These are phyloP conservation scores for Falco rusticolus DNA, from an alignment of 2,797 vertebrate species.

Conservation along the genomic window DNA sequence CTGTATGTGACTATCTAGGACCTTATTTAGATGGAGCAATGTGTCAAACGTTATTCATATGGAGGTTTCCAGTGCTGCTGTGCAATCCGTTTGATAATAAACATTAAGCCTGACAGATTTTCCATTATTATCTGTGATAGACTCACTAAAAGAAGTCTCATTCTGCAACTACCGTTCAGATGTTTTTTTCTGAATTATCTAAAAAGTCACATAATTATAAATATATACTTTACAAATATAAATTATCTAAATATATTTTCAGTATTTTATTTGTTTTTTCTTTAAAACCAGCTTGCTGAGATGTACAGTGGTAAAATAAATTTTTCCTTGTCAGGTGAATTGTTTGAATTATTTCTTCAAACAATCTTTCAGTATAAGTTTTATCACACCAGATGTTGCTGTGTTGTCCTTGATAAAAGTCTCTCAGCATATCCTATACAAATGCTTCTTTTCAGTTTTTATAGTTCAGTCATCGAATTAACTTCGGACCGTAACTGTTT, in stretches of 20 bases:
- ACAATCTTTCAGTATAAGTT: not conserved
- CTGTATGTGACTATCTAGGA: not conserved
- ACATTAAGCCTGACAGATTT: not conserved
- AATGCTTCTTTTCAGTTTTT: not conserved
- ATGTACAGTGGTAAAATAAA: not conserved
- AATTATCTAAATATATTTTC: not conserved
- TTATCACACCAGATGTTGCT: conserved; percentile 7
- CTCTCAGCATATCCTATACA: not conserved
- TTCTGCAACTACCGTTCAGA: not conserved
- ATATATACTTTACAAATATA: not conserved
- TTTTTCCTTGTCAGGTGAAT: not conserved
- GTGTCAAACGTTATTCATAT: not conserved
- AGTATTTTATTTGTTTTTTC: not conserved
- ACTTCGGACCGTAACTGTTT: not conserved
- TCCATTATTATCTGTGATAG: not conserved
- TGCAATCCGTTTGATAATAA: not conserved
- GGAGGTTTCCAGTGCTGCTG: not conserved
- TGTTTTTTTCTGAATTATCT: not conserved
- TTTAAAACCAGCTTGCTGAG: not conserved
- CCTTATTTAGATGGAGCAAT: not conserved
- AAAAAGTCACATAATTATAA: not conserved
- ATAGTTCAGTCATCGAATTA: not conserved
- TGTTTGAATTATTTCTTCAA: not conserved
- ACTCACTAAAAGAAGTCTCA: not conserved
- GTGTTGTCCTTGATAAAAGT: not conserved